Base-by-base conservation (phyloP, 2,113 vertebrate genomes). In the Poeciliopsis retropinna region DNA sequence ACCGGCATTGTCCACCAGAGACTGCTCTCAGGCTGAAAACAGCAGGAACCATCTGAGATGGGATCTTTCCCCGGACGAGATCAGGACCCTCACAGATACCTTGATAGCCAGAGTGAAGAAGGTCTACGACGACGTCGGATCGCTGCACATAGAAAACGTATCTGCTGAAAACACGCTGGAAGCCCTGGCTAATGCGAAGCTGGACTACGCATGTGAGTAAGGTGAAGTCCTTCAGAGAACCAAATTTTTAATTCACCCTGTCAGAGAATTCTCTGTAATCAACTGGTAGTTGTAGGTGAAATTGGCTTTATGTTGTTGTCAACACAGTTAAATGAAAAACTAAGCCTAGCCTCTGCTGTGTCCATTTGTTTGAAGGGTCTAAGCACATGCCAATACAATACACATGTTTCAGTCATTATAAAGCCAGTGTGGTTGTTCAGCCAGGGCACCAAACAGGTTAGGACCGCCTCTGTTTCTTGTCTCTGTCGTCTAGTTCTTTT, bases 11-110 rank as follows among this genome's bases (percentile, higher is more conserved):
- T 77, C 89, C 22, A 64, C 89, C 78, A 92, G 90, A 65, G 82
- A 85, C 25, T 71, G 87, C 71, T 95, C 94, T 74, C 94, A 78
- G 67, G 80, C 88, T 15, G 83, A 79, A 8, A 57, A 70, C 25
- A 84, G 84, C 75, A 91, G 7, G 72, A 96, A 94, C 74, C 57
- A 93, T 3, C 91, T 96, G 81, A 94, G 93, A 75, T 99, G 97
- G 98, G 95, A 99, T 85, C 88, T 98, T 77, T 94, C 94, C 41
- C 96, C 97, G 28, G 95, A 95, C 10, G 93, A 96, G 83, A 97
- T 98, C 67, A 92, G 81, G 85, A 81, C 85, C 60, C 91, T 79
- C 72, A 95, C 97, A 1, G 96, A 97, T 47, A 90, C 90, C 37
- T 87, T 99, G 37, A 97, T 98, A 25, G 84, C 72, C 66, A 94